Evolutionary conservation across 2,113 vertebrate species (phyloP).

Genomic region (Carollia perspicillata): DNA sequence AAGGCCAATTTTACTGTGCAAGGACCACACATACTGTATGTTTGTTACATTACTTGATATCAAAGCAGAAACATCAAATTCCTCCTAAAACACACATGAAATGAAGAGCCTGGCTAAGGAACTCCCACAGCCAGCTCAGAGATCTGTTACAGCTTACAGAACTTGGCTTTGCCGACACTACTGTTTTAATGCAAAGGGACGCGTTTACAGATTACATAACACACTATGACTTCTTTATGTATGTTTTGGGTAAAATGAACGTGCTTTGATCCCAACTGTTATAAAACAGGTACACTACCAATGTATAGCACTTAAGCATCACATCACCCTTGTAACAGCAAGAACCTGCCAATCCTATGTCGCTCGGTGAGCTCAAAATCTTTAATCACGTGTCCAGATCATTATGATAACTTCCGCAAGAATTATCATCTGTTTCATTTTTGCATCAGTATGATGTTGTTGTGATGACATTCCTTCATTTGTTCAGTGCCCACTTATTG

Average conservation of each 20-base stretch:
- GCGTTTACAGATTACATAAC: not conserved
- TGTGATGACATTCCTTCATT: not conserved
- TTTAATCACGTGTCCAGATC: not conserved
- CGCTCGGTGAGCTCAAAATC: not conserved
- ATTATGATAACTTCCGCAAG: not conserved
- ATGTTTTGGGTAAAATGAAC: not conserved
- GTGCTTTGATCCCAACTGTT: not conserved
- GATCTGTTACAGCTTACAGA: conserved; percentile 54
- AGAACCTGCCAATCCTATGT: not conserved
- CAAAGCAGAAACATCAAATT: conserved; percentile 68
- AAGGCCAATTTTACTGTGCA: conserved; percentile 54
- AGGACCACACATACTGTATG: conserved; percentile 71
- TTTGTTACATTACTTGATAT: conserved; percentile 73
- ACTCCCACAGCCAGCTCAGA: conserved; percentile 35
- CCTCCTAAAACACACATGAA: conserved; percentile 63
- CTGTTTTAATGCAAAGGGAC: not conserved
- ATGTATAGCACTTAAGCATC: not conserved
- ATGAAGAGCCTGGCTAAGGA: conserved; percentile 20
- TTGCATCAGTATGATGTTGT: not conserved
- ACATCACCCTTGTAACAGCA: not conserved
- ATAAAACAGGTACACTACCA: not conserved
- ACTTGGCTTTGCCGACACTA: not conserved
- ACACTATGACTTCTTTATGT: not conserved
- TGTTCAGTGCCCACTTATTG: not conserved
- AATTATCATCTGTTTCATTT: not conserved